Conservation (phyloP, 2,113 vertebrate species). For the Gymnogyps californianus region DNA sequence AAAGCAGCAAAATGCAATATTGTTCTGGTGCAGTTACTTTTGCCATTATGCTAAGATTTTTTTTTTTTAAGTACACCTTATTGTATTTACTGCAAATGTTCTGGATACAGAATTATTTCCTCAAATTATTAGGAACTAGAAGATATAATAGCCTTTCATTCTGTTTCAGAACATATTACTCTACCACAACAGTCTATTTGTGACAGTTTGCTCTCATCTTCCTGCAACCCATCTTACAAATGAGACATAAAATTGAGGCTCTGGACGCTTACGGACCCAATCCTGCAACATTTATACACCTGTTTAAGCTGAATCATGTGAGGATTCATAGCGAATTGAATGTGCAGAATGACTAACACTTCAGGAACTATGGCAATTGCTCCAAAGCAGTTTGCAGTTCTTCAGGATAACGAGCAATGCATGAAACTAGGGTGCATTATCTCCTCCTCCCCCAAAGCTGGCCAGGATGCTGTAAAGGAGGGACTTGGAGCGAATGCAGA, state of each 20-base stretch:
- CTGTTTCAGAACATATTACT: constrained; percentile 16
- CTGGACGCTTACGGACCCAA: constrained; percentile 16
- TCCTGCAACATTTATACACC: constrained; percentile 50
- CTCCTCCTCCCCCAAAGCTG: not conserved
- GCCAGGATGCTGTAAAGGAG: not conserved
- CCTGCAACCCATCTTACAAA: constrained; percentile 22
- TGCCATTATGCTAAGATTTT: not conserved
- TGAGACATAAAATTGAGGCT: constrained; percentile 35
- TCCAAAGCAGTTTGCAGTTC: not conserved
- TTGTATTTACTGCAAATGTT: constrained; percentile 63
- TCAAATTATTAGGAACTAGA: constrained; percentile 42
- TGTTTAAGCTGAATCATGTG: constrained; percentile 49
- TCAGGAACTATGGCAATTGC: not conserved
- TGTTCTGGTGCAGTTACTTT: constrained; percentile 26
- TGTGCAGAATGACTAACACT: not conserved
- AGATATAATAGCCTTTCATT: constrained; percentile 57
- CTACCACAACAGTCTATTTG: not conserved
- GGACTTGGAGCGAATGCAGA: not conserved
- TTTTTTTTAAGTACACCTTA: constrained; percentile 27
- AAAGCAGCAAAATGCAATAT: constrained; percentile 18
- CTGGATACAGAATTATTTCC: constrained; percentile 46
- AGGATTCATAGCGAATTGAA: not conserved
- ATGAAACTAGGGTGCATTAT: not conserved
- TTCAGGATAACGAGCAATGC: not conserved
- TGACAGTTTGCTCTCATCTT: constrained; percentile 50